These are phyloP conservation scores for Halocaridina rubra DNA, from an alignment of 2,888 invertebrate genomes.

Conservation along the genomic window DNA sequence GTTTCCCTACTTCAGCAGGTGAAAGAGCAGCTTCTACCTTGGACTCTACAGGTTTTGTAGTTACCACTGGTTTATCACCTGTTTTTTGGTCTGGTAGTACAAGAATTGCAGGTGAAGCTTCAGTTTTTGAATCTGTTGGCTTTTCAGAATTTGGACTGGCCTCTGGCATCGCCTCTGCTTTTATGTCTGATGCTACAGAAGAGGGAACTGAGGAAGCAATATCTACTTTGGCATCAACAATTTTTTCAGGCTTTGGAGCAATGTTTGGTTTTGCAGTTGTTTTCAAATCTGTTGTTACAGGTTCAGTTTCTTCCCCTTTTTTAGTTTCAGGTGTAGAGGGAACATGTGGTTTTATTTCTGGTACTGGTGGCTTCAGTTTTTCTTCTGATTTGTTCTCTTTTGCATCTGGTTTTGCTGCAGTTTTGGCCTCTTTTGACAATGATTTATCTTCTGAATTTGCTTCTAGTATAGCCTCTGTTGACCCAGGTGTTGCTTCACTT, in stretches of 20 bases:
- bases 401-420: background rate
- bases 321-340: background rate
- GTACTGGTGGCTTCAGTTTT: background rate
- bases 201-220: too few relatives aligned
- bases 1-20: background rate
- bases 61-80: background rate
- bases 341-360: background rate
- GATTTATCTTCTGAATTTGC: background rate
- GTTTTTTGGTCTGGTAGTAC: background rate
- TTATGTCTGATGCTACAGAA: background rate
- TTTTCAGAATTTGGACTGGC: background rate
- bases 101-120: too few relatives aligned
- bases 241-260: background rate
- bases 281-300: background rate
- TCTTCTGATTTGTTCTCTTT: background rate
- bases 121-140: background rate
- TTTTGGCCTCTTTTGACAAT: slow-evolving; percentile 2
- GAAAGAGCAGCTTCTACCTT: slow-evolving; percentile 1
- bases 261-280: background rate
- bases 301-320: background rate
- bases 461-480: background rate
- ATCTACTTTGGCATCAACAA: too few relatives aligned
- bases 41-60: background rate
- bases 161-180: background rate
- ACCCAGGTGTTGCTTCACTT: background rate